A percentile compares a stretch with the other conserved stretches of the same genome.
These are phyloP conservation scores for Rotaria magnacalcarata DNA, from an alignment of 2,888 invertebrate genomes.

Conservation along the genomic window DNA sequence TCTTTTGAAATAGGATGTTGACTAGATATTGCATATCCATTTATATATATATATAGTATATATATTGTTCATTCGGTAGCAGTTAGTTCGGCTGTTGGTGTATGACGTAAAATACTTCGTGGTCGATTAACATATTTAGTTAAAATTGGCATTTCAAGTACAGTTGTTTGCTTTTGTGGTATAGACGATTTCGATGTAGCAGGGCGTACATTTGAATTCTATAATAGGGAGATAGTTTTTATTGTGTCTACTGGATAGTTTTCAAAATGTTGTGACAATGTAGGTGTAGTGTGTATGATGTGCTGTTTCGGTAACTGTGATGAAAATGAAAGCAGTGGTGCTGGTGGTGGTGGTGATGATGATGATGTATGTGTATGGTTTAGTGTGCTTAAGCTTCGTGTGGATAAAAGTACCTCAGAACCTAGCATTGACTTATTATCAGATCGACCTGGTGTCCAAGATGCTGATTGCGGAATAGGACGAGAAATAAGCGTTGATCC, in stretches of 20 bases:
- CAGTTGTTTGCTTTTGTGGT: not conserved
- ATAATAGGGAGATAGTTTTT: not conserved
- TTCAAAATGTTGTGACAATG: not conserved
- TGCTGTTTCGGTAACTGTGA: not conserved
- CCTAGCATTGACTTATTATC: not conserved
- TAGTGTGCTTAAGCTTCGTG: not conserved
- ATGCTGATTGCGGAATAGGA: not conserved
- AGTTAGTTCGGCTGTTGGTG: not conserved
- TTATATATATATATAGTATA: not conserved
- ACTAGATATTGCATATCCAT: not conserved
- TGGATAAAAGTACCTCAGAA: not conserved
- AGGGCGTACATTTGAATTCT: not conserved
- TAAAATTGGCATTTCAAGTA: not conserved
- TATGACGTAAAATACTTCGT: not conserved
- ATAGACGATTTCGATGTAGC: not conserved
- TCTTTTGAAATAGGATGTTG: not conserved
- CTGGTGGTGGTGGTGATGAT: not conserved
- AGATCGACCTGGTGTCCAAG: not conserved
- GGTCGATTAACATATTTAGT: constrained; percentile 25
- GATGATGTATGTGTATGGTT: not conserved
- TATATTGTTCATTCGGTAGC: not conserved
- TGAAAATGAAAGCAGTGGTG: not conserved
- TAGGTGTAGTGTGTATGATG: not conserved
- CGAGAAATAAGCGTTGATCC: not conserved
- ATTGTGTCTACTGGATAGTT: not conserved